Percentiles rank a stretch among this genome's conserved stretches.
Conservation (phyloP, 2,797 vertebrate genomes). For the Notolabrus celidotus region DNA sequence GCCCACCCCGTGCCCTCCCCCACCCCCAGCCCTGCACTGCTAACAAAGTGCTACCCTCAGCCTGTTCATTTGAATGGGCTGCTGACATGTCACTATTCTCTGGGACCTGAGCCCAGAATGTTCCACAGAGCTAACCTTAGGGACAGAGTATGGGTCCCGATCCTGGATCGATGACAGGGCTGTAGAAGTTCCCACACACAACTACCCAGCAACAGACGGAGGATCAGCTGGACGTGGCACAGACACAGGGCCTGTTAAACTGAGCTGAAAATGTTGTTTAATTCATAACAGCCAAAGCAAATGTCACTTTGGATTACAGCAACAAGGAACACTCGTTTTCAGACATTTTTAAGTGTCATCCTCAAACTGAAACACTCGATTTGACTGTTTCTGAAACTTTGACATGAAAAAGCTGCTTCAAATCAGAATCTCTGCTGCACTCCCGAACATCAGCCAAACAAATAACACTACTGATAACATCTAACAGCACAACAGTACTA, state of each 20-base stretch:
- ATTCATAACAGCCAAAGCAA: slow-evolving; percentile 28
- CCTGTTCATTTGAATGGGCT: slow-evolving; percentile 87
- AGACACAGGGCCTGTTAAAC: slow-evolving; percentile 6
- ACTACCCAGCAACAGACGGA: slow-evolving; percentile 50
- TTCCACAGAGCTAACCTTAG: slow-evolving; percentile 84
- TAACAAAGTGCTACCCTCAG: slow-evolving; percentile 86
- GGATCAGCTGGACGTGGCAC: slow-evolving; percentile 36
- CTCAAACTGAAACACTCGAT: not conserved
- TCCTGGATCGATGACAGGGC: slow-evolving; percentile 55
- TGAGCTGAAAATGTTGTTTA: slow-evolving; percentile 32
- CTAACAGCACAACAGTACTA: not conserved
- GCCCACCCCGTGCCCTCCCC: slow-evolving; percentile 41
- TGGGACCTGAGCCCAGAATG: slow-evolving; percentile 87
- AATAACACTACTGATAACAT: no score
- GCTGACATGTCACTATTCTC: slow-evolving; percentile 88
- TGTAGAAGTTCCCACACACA: slow-evolving; percentile 44
- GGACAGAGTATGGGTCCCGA: slow-evolving; percentile 74
- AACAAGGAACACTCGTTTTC: not conserved
- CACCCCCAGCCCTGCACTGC: slow-evolving; percentile 59
- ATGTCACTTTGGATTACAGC: not conserved
- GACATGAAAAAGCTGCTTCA: no score
- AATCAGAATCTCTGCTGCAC: no score
- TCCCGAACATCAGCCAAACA: no score
- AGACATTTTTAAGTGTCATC: not conserved
- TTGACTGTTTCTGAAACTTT: not conserved